phyloP scores from a whole-genome alignment of 2,888 invertebrate genomes.

The Pegoplata infirma region DNA sequence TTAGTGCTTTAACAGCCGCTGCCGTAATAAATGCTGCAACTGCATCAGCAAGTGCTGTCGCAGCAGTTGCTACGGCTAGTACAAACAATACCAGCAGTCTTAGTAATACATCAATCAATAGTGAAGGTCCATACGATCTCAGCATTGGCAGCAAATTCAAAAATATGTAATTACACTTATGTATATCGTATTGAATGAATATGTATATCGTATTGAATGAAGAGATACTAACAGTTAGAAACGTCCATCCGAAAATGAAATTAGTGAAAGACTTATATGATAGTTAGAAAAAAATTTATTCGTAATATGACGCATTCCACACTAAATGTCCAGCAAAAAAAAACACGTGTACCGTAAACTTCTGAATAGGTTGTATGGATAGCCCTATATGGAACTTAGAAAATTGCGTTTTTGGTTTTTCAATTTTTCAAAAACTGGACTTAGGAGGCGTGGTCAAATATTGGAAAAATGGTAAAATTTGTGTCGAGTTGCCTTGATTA shows the following conservation, averaged over 20 bases:
- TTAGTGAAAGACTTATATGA: too few relatives aligned
- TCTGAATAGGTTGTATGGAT: too few relatives aligned
- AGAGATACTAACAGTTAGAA: conserved; percentile 10
- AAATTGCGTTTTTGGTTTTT: too few relatives aligned
- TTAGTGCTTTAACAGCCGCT: conserved; percentile 67
- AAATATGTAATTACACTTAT: conserved; percentile 60
- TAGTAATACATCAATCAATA: conserved; percentile 13
- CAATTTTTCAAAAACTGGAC: too few relatives aligned
- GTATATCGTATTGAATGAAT: background rate
- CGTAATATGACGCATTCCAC: too few relatives aligned
- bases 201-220: background rate
- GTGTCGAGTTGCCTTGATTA: too few relatives aligned
- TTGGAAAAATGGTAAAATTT: too few relatives aligned
- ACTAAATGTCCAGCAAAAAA: too few relatives aligned
- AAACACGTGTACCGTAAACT: too few relatives aligned
- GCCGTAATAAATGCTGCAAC: conserved; percentile 57
- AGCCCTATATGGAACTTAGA: too few relatives aligned
- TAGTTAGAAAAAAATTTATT: too few relatives aligned
- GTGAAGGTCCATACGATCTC: conserved; percentile 71
- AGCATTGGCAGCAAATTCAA: conserved; percentile 68
- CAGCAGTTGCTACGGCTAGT: conserved; percentile 15
- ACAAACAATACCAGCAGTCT: conserved; percentile 15
- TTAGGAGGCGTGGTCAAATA: too few relatives aligned
- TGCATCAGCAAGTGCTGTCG: conserved; percentile 43
- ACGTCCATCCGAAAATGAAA: background rate